phyloP scores from a whole-genome alignment of 1,140 invertebrate genomes.

The Drosophila orosa region DNA sequence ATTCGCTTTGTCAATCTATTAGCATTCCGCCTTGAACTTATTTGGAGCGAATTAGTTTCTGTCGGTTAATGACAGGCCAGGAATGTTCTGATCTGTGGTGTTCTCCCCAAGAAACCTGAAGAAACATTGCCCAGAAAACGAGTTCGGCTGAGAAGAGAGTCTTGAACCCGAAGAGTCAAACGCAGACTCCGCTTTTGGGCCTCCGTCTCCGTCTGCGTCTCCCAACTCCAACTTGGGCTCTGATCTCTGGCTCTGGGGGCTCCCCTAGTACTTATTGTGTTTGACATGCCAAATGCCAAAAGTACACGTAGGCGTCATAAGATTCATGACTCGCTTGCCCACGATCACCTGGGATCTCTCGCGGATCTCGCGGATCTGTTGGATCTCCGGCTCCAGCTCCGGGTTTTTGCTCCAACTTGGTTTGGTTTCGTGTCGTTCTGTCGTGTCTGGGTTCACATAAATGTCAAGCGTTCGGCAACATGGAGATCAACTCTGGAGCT shows the following conservation, averaged over 20 bases:
- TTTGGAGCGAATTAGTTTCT: conserved; percentile 53
- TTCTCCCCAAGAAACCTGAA: neutral
- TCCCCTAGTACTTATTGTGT: conserved; percentile 76
- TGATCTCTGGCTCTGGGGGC: conserved; percentile 29
- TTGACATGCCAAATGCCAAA: conserved; percentile 84
- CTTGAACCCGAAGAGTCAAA: conserved; percentile 29
- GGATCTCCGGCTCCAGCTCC: conserved; percentile 11
- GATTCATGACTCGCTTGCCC: conserved; percentile 76
- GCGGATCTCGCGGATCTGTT: conserved; percentile 17
- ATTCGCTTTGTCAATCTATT: conserved; percentile 43
- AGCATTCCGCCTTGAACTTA: conserved; percentile 53
- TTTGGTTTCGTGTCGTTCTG: conserved; percentile 46
- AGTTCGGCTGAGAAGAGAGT: conserved; percentile 22
- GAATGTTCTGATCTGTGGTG: conserved; percentile 15
- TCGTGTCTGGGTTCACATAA: conserved; percentile 79
- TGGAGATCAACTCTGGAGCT: conserved; percentile 65
- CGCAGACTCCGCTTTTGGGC: conserved; percentile 22
- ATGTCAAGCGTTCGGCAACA: conserved; percentile 77
- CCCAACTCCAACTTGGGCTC: conserved; percentile 29
- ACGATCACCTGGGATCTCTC: conserved; percentile 36
- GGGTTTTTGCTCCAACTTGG: conserved; percentile 10
- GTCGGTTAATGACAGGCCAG: conserved; percentile 46
- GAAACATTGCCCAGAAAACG: conserved; percentile 17
- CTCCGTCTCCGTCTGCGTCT: too few species aligned
- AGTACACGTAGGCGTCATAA: conserved; percentile 80